Conservation (phyloP, 2,797 vertebrate species). For the Myotis planiceps region DNA sequence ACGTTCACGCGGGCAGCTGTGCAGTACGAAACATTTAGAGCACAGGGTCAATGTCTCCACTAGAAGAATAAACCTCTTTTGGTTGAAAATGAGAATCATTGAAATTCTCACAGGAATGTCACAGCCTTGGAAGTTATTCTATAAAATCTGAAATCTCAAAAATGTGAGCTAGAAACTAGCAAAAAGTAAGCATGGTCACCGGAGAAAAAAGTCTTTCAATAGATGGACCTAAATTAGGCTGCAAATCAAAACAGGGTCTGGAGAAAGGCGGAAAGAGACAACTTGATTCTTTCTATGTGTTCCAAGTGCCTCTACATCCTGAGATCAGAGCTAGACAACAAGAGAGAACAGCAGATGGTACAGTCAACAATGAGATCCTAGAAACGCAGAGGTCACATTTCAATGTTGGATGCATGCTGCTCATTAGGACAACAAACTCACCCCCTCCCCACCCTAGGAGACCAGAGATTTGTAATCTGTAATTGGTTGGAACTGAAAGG, state of each 20-base stretch:
- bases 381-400: constrained; percentile 39
- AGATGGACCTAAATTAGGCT: not conserved
- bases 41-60: not conserved
- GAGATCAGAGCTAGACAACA: not conserved
- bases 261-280: not conserved
- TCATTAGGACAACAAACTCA: constrained; percentile 49
- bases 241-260: not conserved
- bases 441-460: not conserved
- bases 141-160: not conserved
- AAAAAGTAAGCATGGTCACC: not conserved
- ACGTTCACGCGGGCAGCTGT: rapidly evolving
- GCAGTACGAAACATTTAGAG: not conserved
- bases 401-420: not conserved
- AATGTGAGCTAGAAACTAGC: not conserved
- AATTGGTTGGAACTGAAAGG: not conserved
- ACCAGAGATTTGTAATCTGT: not conserved
- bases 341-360: constrained; percentile 33
- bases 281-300: not conserved
- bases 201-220: not conserved
- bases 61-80: not conserved
- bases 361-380: not conserved
- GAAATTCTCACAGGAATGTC: not conserved
- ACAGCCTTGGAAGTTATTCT: not conserved
- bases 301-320: not conserved
- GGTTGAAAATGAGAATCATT: not conserved